phyloP scores from a whole-genome alignment of 2,113 vertebrate species.

The Tautogolabrus adspersus region DNA sequence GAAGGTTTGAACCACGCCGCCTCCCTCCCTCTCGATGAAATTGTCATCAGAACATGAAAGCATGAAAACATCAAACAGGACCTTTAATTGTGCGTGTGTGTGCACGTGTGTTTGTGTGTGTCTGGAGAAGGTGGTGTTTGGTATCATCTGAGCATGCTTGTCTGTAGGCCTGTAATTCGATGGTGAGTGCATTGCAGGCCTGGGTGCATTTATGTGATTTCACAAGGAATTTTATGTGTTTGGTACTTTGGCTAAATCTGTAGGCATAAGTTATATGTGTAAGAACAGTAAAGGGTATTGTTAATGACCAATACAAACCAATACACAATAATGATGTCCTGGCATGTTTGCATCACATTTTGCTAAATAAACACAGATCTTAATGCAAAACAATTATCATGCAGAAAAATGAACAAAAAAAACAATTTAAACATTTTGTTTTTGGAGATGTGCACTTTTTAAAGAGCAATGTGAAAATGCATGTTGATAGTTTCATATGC shows the following conservation, averaged over 20 bases:
- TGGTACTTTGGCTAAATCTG: constrained; percentile 5
- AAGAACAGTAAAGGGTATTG: not conserved
- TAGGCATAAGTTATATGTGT: not conserved
- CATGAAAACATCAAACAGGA: constrained; percentile 77
- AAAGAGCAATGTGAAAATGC: no score
- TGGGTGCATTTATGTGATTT: constrained; percentile 15
- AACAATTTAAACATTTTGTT: no score
- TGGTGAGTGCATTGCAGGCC: constrained; percentile 17
- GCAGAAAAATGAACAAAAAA: no score
- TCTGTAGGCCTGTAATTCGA: constrained; percentile 48
- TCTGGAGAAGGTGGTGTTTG: constrained; percentile 37
- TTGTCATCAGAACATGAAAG: constrained; percentile 78
- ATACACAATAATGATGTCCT: no score
- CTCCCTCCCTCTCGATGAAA: constrained; percentile 62
- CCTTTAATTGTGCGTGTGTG: constrained; percentile 72
- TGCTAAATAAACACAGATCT: no score
- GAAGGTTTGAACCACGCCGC: constrained; percentile 48
- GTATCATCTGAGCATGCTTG: constrained; percentile 22
- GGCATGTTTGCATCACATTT: no score
- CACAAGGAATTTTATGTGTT: constrained; percentile 4
- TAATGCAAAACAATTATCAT: no score
- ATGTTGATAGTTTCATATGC: no score
- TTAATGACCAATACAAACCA: no score
- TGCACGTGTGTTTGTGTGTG: constrained; percentile 24
- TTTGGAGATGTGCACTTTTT: no score